phyloP scores from a whole-genome alignment of 2,888 invertebrate genomes.

The Andrena hattorfiana region DNA sequence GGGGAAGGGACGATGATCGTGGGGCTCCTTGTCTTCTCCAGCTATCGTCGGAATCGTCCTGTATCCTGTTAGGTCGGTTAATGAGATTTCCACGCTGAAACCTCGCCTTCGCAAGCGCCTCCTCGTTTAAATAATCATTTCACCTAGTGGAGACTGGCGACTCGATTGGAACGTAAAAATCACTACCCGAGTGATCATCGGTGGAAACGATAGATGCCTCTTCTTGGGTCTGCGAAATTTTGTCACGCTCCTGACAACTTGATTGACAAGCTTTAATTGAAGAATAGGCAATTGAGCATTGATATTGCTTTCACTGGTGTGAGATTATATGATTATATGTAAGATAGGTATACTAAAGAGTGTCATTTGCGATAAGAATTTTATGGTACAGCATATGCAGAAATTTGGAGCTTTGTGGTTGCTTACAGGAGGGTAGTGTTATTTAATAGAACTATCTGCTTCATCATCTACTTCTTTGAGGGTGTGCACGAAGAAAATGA shows the following conservation, averaged over 20 bases:
- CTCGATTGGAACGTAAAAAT: background rate
- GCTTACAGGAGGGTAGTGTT: background rate
- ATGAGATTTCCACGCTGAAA: slow-evolving; percentile 57
- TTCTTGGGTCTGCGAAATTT: background rate
- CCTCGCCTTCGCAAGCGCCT: background rate
- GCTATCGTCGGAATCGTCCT: slow-evolving; percentile 42
- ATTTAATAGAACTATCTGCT: background rate
- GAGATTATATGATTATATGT: background rate
- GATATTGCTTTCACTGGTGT: background rate
- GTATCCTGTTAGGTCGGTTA: slow-evolving; percentile 52
- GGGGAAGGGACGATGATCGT: slow-evolving; percentile 35
- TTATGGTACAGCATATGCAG: background rate
- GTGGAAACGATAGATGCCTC: background rate
- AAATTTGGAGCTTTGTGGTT: background rate
- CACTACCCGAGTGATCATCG: too few species aligned
- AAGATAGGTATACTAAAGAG: too few species aligned
- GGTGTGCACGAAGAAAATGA: background rate
- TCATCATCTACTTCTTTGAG: background rate
- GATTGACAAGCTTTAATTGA: too few species aligned
- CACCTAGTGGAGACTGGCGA: background rate
- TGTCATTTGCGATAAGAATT: background rate
- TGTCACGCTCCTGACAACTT: background rate
- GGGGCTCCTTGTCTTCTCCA: slow-evolving; percentile 30
- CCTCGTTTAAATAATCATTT: slow-evolving; percentile 25
- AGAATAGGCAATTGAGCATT: background rate